Conservation (phyloP, 2,797 vertebrate species). For the Garrulus glandarius region DNA sequence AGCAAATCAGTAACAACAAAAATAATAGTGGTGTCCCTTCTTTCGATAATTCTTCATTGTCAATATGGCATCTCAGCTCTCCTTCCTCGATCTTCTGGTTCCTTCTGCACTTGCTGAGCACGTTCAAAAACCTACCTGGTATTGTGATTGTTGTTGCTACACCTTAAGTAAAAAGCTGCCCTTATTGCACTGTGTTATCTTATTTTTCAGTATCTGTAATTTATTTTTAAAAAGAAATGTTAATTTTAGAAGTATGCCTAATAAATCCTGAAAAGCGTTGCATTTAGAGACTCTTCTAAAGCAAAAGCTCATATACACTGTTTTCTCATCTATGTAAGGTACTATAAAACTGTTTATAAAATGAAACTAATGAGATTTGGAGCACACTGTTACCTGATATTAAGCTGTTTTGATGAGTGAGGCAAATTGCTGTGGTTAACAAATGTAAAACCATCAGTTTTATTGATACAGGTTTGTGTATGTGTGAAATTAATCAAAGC, state of each 20-base stretch:
- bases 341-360: slow-evolving; percentile 92
- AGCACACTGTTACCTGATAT: slow-evolving; percentile 87
- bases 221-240: slow-evolving; percentile 14
- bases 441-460: slow-evolving; percentile 92
- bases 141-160: not conserved
- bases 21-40: slow-evolving; percentile 16
- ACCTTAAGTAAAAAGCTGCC: slow-evolving; percentile 43
- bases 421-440: slow-evolving; percentile 91
- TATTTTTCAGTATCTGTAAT: slow-evolving; percentile 34
- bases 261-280: slow-evolving; percentile 32
- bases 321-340: slow-evolving; percentile 79
- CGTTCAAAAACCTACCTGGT: not conserved
- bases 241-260: slow-evolving; percentile 50
- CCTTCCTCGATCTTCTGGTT: not conserved
- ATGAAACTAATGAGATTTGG: slow-evolving; percentile 89
- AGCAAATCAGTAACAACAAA: not conserved
- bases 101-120: not conserved
- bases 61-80: slow-evolving; percentile 51
- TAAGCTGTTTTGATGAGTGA: slow-evolving; percentile 90
- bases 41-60: slow-evolving; percentile 8
- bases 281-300: slow-evolving; percentile 58
- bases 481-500: slow-evolving; percentile 99
- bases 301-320: slow-evolving; percentile 63
- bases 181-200: not conserved
- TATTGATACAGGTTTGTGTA: slow-evolving; percentile 94